Evolutionary conservation across 1,140 invertebrate species (phyloP), one percentile per base, ranked within the genome.

Genomic region (Caerostris extrusa): DNA sequence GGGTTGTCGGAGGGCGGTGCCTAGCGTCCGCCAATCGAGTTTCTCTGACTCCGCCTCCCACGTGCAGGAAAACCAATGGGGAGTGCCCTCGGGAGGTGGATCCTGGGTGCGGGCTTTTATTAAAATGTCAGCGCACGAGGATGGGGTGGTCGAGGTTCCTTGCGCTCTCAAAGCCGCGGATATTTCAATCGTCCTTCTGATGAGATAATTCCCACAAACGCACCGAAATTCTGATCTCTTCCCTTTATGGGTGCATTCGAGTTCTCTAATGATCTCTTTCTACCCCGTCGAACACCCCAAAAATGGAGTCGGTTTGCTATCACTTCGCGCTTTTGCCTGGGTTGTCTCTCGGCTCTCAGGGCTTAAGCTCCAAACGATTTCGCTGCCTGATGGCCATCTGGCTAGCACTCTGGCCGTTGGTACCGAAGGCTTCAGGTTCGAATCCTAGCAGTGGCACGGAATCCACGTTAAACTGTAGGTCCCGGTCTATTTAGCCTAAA

Each of bases 81-180:
- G 69, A 17, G 57, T 14, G 57, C n/a, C 69, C 14, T 10, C 6
- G 19, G 19, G 55, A 53, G 85, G 87, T 58, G 92, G 92, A 17
- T 57, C 8, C 4, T 34, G 7, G 69, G 55, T 34, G 12, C 50
- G 17, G 53, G 77, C 86, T 93, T 89, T 93, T 93, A 93, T 93
- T 93, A 93, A 93, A 93, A 93, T 93, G 92, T 93, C 92, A 93
- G 92, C 86, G 92, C 89, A 86, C 92, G 92, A 86, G 86, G 92
- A 60, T 93, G 92, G 34, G 85, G 92, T 87, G 91, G 91, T 67
- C 34, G 91, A 93, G 53, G 81, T 92, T 91, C 34, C 71, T 77
- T 77, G 71, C 50, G 71, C 71, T 77, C 71, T 77, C 19, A 34
- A 34, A 10, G 61, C 61, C 50, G 58, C 56, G 92, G 92, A 93